Conservation (phyloP, 35 echinoderm and acorn worm species). For the Diadema setosum region DNA sequence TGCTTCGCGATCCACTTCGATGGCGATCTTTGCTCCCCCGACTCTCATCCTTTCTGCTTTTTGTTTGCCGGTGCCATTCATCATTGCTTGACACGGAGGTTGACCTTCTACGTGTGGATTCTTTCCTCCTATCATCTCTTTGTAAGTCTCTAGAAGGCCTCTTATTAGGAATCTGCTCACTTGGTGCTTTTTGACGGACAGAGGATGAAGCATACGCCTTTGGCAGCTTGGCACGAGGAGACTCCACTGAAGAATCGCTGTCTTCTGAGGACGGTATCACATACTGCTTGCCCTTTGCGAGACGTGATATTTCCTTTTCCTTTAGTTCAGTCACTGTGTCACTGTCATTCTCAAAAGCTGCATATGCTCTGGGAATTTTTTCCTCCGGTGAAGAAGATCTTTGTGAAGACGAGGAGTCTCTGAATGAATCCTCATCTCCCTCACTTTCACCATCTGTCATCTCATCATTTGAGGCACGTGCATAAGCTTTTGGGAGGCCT, state of each 20-base stretch:
- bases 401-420: neutral
- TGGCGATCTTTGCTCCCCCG: neutral
- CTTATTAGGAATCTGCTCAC: neutral
- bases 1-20: neutral
- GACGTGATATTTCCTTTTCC: neutral
- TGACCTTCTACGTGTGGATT: neutral
- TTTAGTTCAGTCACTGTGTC: constrained; percentile 1
- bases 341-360: constrained; percentile 15
- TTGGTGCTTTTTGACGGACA: neutral
- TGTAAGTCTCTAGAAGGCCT: neutral
- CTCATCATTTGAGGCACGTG: neutral
- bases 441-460: neutral
- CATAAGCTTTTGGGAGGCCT: constrained; percentile 43
- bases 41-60: neutral
- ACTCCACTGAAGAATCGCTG: neutral
- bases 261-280: neutral
- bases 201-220: neutral
- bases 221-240: neutral
- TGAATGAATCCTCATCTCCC: neutral
- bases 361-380: neutral
- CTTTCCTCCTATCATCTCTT: neutral
- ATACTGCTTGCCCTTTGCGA: constrained; percentile 8
- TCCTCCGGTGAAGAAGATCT: neutral
- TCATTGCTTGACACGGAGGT: neutral
- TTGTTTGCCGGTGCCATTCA: neutral